Percentiles rank a stretch among this genome's conserved stretches.
These are phyloP conservation scores for Colletes latitarsis DNA, from an alignment of 1,140 invertebrate genomes.

Conservation along the genomic window DNA sequence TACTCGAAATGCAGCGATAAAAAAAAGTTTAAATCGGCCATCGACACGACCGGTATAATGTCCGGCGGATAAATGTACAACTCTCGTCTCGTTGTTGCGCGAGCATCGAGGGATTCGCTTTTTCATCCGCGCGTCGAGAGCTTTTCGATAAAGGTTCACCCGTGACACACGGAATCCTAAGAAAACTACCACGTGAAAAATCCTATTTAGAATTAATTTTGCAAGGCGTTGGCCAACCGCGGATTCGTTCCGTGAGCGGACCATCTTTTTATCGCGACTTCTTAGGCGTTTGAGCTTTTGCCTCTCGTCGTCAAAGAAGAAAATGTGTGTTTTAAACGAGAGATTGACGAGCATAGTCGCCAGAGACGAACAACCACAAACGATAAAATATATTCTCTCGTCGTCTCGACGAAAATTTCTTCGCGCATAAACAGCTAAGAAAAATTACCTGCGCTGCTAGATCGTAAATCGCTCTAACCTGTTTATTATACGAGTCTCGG, in stretches of 20 bases:
- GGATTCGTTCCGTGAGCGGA: too few relatives aligned
- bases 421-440: too few relatives aligned
- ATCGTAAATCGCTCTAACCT: too few relatives aligned
- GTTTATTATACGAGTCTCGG: too few relatives aligned
- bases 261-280: not conserved
- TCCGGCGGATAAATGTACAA: conserved; percentile 4
- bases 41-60: conserved; percentile 11
- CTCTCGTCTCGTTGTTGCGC: not conserved
- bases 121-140: not conserved
- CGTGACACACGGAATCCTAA: not conserved
- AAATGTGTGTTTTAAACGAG: conserved; percentile 7
- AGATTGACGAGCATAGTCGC: not conserved
- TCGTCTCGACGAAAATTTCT: too few relatives aligned
- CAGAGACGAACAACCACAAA: too few relatives aligned
- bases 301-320: not conserved
- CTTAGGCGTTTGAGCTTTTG: not conserved
- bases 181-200: too few relatives aligned
- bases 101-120: not conserved
- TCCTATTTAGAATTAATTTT: not conserved
- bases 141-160: not conserved
- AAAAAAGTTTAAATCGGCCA: not conserved
- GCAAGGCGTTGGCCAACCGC: too few relatives aligned
- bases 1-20: too few relatives aligned
- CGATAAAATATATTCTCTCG: too few relatives aligned
- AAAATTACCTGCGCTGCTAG: too few relatives aligned